Base-by-base conservation (phyloP, 2,888 invertebrate species). In the Marronus borbonicus region DNA sequence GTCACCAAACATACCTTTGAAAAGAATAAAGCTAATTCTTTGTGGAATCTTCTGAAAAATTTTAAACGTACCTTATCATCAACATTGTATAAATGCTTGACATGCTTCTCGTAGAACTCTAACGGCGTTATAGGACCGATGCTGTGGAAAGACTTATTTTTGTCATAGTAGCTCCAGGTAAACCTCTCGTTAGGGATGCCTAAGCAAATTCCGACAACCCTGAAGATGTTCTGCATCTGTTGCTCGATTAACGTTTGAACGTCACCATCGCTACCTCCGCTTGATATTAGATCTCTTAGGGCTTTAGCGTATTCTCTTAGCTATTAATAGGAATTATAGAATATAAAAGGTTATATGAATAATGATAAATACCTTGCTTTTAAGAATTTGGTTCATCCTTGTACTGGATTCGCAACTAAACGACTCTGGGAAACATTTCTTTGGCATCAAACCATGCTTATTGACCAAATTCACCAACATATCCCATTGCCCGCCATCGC, bases 401-500 rank as follows among this genome's bases (percentile, higher is more conserved):
- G 91, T 84, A 82, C 95, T 94, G 62, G 93, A 90, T 84, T 95
- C 94, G 50, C 94, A 93, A 87, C 94, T 94, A 88, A 92, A 95
- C 0, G 95, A 92, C 85, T 97, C 97, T 0, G 96, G 96, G 88
- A 94, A 97, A 86, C 94, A 94, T 85, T 93, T 93, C 90, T 97
- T 97, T 76, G 97, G 97, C 90, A 97, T 92, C 75, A 97, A 88
- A 14, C 97, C 97, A 86, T 97, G 93, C 86, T 96, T 95, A 87
- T 94, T 95, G 77, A 97, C 93, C 24, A 97, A 89, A 88, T 97
- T 97, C 39, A 94, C 93, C 79, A 97, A 89, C 97, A 97, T 97
- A 86, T 97, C 96, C 97, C 97, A 97, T 87, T 97, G 97, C 0
- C 97, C 97, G 39, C 96, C 96, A 85, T 97, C 96, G 81, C 92